A percentile compares a stretch with the other conserved stretches of the same genome.
Conservation (phyloP, 1,140 invertebrate genomes). For the Linepithema humile region DNA sequence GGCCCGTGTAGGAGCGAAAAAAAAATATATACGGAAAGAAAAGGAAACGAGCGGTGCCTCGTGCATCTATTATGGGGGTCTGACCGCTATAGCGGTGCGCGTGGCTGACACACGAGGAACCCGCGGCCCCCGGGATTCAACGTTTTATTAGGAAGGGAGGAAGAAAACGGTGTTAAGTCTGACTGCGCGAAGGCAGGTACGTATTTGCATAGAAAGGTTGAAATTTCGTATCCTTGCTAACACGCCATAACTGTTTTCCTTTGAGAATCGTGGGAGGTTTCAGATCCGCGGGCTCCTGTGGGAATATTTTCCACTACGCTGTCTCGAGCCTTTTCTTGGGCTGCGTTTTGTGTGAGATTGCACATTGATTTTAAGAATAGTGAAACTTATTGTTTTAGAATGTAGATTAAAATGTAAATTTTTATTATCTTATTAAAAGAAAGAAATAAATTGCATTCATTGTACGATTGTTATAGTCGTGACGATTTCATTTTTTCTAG, state of each 20-base stretch:
- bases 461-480: background rate
- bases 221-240: constrained; percentile 64
- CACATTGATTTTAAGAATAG: background rate
- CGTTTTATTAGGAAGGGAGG: constrained; percentile 79
- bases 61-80: constrained; percentile 81
- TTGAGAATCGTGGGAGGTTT: constrained; percentile 71
- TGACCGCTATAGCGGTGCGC: constrained; percentile 79
- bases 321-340: background rate
- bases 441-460: background rate
- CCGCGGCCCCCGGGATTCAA: constrained; percentile 71
- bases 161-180: constrained; percentile 65
- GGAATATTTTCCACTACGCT: constrained; percentile 64
- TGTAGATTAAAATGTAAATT: background rate
- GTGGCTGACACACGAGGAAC: constrained; percentile 83
- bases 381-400: background rate
- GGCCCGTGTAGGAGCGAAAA: constrained; percentile 52
- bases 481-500: constrained; percentile 52
- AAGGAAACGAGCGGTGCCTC: constrained; percentile 77
- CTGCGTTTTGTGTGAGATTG: background rate
- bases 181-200: constrained; percentile 49
- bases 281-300: constrained; percentile 20
- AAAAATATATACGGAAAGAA: constrained; percentile 60
- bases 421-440: background rate
- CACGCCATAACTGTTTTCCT: constrained; percentile 66
- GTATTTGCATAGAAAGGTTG: constrained; percentile 77